Evolutionary conservation across 2,797 vertebrate genomes (phyloP).

Genomic region (Coendou prehensilis): DNA sequence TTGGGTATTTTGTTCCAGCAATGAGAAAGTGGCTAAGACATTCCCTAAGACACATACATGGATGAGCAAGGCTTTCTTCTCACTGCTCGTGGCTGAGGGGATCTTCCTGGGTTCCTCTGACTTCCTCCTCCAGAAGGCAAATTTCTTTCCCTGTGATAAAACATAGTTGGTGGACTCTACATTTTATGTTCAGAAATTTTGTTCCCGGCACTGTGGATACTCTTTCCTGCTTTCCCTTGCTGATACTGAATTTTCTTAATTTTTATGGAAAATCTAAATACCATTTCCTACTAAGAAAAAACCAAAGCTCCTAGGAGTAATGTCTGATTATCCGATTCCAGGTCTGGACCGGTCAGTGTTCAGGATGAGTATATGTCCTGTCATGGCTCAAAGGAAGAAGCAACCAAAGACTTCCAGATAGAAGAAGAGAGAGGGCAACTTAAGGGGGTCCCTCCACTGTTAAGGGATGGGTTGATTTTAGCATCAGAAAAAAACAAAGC

Average conservation of each 20-base stretch:
- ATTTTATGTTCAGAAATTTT: neutral
- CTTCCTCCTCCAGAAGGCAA: neutral
- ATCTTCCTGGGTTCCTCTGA: neutral
- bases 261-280: neutral
- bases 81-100: rapidly evolving
- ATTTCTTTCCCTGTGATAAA: neutral
- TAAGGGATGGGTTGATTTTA: neutral
- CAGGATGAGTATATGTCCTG: neutral
- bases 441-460: neutral
- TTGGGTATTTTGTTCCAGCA: too few species aligned
- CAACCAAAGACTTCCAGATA: neutral
- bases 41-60: neutral
- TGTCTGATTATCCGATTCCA: neutral
- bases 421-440: neutral
- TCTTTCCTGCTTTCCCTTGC: neutral
- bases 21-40: neutral
- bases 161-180: neutral
- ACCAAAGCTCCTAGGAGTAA: neutral
- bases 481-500: neutral
- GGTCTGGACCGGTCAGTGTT: neutral
- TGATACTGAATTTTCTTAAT: neutral
- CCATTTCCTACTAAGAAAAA: neutral
- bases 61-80: neutral
- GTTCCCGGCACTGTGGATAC: neutral
- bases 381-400: neutral